Evolutionary conservation across 2,888 invertebrate species (phyloP).

Genomic region (Frankliniella intonsa): DNA sequence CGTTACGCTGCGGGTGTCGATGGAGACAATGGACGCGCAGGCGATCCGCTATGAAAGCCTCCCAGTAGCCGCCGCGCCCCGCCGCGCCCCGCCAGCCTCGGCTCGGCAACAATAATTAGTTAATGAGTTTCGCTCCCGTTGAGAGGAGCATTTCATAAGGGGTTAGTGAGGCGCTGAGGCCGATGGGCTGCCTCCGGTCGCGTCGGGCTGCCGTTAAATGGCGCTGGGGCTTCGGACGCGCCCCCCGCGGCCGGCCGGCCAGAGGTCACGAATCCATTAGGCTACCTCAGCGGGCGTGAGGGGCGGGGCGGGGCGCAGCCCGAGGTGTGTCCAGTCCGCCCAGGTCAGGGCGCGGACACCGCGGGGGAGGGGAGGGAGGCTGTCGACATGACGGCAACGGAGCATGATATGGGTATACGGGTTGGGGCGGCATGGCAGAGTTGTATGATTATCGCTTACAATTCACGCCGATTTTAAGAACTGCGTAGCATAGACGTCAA

Average conservation of each 20-base stretch:
- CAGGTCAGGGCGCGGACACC: not conserved
- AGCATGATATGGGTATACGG: not conserved
- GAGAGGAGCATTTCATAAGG: constrained; percentile 14
- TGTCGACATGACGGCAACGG: not conserved
- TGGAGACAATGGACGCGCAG: not conserved
- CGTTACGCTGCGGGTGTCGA: not conserved
- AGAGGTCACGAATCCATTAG: constrained; percentile 22
- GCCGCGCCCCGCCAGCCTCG: not conserved
- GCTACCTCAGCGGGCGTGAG: not conserved
- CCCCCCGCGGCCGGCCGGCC: not conserved
- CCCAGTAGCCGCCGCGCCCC: not conserved
- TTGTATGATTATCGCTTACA: too few relatives aligned
- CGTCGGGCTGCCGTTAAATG: too few relatives aligned
- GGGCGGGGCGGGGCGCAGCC: not conserved
- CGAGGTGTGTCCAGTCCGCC: not conserved
- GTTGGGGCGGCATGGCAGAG: too few relatives aligned
- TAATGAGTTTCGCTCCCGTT: constrained; percentile 26
- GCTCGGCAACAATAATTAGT: constrained; percentile 14
- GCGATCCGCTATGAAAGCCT: not conserved
- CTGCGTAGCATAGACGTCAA: too few relatives aligned
- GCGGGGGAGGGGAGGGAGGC: not conserved
- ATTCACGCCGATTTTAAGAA: too few relatives aligned
- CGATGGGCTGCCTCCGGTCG: not conserved
- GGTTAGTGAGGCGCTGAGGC: not conserved
- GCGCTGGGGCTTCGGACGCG: too few relatives aligned